Base-by-base conservation (phyloP, 2,888 invertebrate genomes). In the Phengaris alcon region DNA sequence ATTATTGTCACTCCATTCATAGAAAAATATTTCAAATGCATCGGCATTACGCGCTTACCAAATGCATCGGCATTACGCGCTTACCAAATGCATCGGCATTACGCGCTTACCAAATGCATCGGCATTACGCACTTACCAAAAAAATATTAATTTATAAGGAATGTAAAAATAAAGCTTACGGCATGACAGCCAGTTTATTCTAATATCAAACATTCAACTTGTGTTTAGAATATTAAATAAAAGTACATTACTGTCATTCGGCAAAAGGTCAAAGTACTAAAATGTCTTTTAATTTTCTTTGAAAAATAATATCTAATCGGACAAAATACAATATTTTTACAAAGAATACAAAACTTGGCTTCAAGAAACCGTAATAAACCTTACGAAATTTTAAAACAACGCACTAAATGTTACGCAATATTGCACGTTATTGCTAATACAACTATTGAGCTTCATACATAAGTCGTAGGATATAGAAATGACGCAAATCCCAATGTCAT, bases 401-500 rank as follows among this genome's bases (percentile, higher is more conserved):
- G 35, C 64, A 64, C 35, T 64, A 12, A 2, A 64, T 35, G 22
- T 22, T 22, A 22, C 22, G 22, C 22, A 22, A 22, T 22, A 22
- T 22, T 22, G 22, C 22, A 22, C 22, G 22, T 22, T 22, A 22
- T 22, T 35, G 35, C 4, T 35, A 35, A 35, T 35, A 35, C 35
- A 64, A 64, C 64, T 2, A 64, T 7, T 59, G 64, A 64, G 35
- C 35, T 64, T 64, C 64, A 64, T 64, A 64, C 9, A 64, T 64
- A 64, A 12, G 35, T 13, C 5, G 35, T 64, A 44, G 12, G 22
- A 12, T 8, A 35, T 35, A 44, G 12, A 44, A 64, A 64, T 64
- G 64, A 64, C 64, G 35, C 13, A 35, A 35, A 64, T 44, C 6
- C 35, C 12, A 64, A 64, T 64, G 13, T 64, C 35, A 44, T 44